Conservation (phyloP, 1,140 invertebrate genomes). For the Calephelis virginiensis region DNA sequence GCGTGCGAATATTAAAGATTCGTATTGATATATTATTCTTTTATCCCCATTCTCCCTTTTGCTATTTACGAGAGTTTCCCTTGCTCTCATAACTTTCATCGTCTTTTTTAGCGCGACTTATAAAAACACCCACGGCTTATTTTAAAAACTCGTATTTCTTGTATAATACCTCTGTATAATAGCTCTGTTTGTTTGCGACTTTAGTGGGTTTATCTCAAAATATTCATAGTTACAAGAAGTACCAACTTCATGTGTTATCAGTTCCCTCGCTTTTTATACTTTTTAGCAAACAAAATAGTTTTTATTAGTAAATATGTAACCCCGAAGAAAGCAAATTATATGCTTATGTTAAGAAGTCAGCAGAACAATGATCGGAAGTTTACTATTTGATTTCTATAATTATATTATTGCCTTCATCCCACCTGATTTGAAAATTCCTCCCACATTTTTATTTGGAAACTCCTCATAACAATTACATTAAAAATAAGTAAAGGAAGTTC, state of each 20-base stretch:
- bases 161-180: slow-evolving; percentile 10
- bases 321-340: no score
- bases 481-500: no score
- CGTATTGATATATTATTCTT: slow-evolving; percentile 77
- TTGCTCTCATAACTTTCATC: slow-evolving; percentile 71
- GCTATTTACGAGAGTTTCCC: slow-evolving; percentile 72
- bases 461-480: no score
- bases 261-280: no score
- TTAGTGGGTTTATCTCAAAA: slow-evolving; percentile 2
- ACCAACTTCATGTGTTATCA: not conserved
- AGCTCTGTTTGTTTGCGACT: slow-evolving; percentile 15
- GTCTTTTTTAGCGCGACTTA: slow-evolving; percentile 68
- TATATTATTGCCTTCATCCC: no score
- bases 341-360: no score
- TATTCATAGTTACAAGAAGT: not conserved
- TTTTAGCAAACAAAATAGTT: no score
- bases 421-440: no score
- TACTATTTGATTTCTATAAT: no score
- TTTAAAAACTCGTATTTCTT: slow-evolving; percentile 22
- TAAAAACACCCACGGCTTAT: slow-evolving; percentile 38
- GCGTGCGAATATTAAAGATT: slow-evolving; percentile 76
- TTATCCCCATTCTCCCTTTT: slow-evolving; percentile 72
- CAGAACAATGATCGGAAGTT: no score
- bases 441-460: no score
- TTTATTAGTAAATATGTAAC: no score